Base-by-base conservation (phyloP, 1,140 invertebrate genomes). In the Liolophura sinensis region DNA sequence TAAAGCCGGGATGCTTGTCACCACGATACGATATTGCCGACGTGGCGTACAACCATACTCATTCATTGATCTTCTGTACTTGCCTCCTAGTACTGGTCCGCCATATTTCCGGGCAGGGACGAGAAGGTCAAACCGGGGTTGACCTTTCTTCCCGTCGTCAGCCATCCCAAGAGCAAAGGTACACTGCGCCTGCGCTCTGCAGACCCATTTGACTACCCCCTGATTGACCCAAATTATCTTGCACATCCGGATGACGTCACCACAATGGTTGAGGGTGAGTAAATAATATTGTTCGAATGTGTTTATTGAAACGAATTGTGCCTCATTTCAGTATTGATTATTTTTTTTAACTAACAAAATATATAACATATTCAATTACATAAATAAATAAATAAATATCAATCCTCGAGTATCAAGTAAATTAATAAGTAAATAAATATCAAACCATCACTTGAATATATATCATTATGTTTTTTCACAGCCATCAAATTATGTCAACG, bases 181-280 rank as follows among this genome's bases (percentile, higher is more conserved):
- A 67, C 72, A 67, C 56, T 78, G 63, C 57, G 58, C 47, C 62
- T 85, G 54, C 57, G 76, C 71, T 69, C 63, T 52, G 87, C 84
- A 40, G 91, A 97, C 82, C 95, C 95, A 0, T 88, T 91, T 16
- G 87, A 91, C 3, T 87, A 90, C 68, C 95, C 94, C 0, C 87
- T 91, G 1, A 92, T 97, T 18, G 92, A 93, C 80, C 94, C 95
- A 0, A 75, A 73, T 25, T 86, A 73, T 67, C 71, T 60, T 48
- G 74, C 50, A 3, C 31, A 72, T 6, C 31, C 62, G 0, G 59
- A 63, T 7, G 78, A 79, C 60, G 59, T 71, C 0, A 65, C 74
- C 48, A 69, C 47, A 7, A n/a, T 76, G 16, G 58, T 64, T 1
- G 69, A 72, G 67, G 71, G 71, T 70, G 57, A 47, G 60, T 1